These are phyloP conservation scores for human DNA, from an alignment of 2,113 vertebrate genomes.

Conservation along the genomic window GRCh38 chr12:63408001-63408500, in stretches of 20 bases:
- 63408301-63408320: too few species aligned
- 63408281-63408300: not conserved
- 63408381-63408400: not conserved
- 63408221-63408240: not conserved
- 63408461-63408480: not conserved
- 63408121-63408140: not conserved
- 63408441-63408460: not conserved
- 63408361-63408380: not conserved
- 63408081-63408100: not conserved
- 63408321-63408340: not conserved
- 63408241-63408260: not conserved
- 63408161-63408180: not conserved
- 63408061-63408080: not conserved
- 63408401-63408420: not conserved
- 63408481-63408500: not conserved
- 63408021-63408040: not conserved
- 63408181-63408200: not conserved
- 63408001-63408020: not conserved
- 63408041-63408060: not conserved
- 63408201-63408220: not conserved
- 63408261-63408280: not conserved
- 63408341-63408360: not conserved
- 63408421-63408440: not conserved
- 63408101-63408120: not conserved
- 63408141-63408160: not conserved